A percentile compares a stretch with the other conserved stretches of the same genome.
phyloP scores from a whole-genome alignment of 2,888 invertebrate genomes.

The Calliphora vomitoria region DNA sequence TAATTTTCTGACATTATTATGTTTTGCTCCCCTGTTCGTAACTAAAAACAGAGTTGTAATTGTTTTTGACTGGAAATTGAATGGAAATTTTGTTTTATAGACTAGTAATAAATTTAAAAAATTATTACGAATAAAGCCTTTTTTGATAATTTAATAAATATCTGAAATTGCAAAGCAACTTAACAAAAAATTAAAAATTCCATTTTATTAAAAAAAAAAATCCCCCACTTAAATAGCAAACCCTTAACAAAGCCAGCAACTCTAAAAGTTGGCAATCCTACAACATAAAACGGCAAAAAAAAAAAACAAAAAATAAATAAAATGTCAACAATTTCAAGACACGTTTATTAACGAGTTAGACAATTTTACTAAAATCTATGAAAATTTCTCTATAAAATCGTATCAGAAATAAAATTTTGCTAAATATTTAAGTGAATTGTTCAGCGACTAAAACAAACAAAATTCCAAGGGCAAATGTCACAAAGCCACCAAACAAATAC shows the following conservation, averaged over 20 bases:
- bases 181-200: no score
- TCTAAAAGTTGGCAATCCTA: conserved; percentile 1
- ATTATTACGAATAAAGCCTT: no score
- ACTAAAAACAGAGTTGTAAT: no score
- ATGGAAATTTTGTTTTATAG: no score
- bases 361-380: conserved; percentile 23
- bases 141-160: no score
- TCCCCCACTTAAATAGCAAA: neutral
- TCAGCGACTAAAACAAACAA: neutral
- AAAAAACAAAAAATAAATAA: conserved; percentile 9
- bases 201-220: neutral
- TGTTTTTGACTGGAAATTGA: no score
- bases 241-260: neutral
- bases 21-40: no score
- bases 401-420: neutral
- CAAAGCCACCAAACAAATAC: conserved; percentile 24
- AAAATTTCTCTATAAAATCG: conserved; percentile 26
- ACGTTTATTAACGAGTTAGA: conserved; percentile 18
- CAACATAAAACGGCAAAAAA: neutral
- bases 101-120: no score
- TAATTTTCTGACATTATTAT: no score
- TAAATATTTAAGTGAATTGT: conserved; percentile 13
- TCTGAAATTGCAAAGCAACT: no score
- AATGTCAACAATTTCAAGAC: conserved; percentile 38
- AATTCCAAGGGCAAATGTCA: conserved; percentile 44